phyloP scores from a whole-genome alignment of 2,888 invertebrate genomes.

The Acleris laterana region DNA sequence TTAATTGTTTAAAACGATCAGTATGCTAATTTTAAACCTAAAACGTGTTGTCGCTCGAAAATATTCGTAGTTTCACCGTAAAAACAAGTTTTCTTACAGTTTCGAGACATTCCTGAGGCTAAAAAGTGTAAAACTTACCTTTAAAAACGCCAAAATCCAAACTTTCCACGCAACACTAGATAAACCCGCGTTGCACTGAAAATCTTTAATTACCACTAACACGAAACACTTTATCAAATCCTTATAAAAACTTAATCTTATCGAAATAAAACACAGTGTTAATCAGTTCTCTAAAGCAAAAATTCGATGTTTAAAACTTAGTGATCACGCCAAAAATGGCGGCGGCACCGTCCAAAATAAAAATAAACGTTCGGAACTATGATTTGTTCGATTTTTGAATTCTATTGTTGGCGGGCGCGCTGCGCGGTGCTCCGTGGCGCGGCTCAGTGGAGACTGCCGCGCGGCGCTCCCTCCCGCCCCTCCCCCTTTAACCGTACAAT shows the following conservation, averaged over 20 bases:
- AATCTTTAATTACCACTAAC: conserved; percentile 63
- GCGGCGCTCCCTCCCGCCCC: conserved; percentile 65
- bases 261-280: conserved; percentile 53
- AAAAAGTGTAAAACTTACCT: conserved; percentile 57
- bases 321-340: conserved; percentile 41
- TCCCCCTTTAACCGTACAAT: conserved; percentile 54
- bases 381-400: conserved; percentile 32
- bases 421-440: conserved; percentile 53
- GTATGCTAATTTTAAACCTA: no score
- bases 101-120: background rate
- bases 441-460: conserved; percentile 72
- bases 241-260: conserved; percentile 61
- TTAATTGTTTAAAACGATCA: background rate
- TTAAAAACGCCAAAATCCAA: conserved; percentile 70
- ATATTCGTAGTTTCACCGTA: no score
- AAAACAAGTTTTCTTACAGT: no score
- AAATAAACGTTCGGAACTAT: conserved; percentile 31
- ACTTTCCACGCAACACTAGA: conserved; percentile 52
- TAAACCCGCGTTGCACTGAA: conserved; percentile 57
- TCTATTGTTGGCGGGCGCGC: conserved; percentile 28
- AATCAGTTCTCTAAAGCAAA: conserved; percentile 45
- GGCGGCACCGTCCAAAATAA: conserved; percentile 43
- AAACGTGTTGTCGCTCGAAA: no score
- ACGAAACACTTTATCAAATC: conserved; percentile 61
- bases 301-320: conserved; percentile 47